A percentile compares a stretch with the other conserved stretches of the same genome.
phyloP scores from a whole-genome alignment of 2,888 invertebrate species.

The Carcina quercana region DNA sequence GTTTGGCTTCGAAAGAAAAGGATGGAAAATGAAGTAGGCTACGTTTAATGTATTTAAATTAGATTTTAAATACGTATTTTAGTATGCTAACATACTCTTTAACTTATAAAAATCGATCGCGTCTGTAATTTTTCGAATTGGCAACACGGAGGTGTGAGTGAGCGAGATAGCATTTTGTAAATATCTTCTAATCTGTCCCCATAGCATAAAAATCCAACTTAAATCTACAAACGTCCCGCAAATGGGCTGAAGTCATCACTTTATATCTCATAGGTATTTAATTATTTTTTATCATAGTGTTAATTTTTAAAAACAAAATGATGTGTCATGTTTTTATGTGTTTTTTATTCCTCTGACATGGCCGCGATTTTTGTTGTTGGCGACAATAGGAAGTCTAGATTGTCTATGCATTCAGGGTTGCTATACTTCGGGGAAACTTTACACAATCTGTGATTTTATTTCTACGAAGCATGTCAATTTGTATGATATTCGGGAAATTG shows the following conservation, averaged over 20 bases:
- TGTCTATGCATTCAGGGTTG: slow-evolving; percentile 28
- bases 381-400: slow-evolving; percentile 35
- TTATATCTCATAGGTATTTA: slow-evolving; percentile 72
- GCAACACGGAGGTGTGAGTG: slow-evolving; percentile 8
- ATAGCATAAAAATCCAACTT: slow-evolving; percentile 45
- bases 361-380: slow-evolving; percentile 25
- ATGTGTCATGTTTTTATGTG: slow-evolving; percentile 56
- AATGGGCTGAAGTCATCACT: slow-evolving; percentile 62
- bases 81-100: slow-evolving; percentile 16
- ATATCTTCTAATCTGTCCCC: slow-evolving; percentile 26
- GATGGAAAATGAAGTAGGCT: slow-evolving; percentile 21
- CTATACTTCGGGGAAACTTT: slow-evolving; percentile 12
- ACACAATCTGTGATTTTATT: slow-evolving; percentile 44
- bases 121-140: slow-evolving; percentile 8
- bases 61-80: slow-evolving; percentile 28
- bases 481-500: slow-evolving; percentile 38
- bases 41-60: slow-evolving; percentile 27
- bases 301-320: slow-evolving; percentile 56
- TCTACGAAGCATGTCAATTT: slow-evolving; percentile 37
- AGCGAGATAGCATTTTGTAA: slow-evolving; percentile 65
- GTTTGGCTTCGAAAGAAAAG: slow-evolving; percentile 18
- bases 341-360: slow-evolving; percentile 45
- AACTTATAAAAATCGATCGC: slow-evolving; percentile 13
- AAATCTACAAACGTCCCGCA: slow-evolving; percentile 41
- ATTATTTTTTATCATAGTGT: slow-evolving; percentile 56